Evolutionary conservation across 2,113 vertebrate species (phyloP), one percentile per base, ranked within the genome.

Genomic region (Bujurquina vittata): DNA sequence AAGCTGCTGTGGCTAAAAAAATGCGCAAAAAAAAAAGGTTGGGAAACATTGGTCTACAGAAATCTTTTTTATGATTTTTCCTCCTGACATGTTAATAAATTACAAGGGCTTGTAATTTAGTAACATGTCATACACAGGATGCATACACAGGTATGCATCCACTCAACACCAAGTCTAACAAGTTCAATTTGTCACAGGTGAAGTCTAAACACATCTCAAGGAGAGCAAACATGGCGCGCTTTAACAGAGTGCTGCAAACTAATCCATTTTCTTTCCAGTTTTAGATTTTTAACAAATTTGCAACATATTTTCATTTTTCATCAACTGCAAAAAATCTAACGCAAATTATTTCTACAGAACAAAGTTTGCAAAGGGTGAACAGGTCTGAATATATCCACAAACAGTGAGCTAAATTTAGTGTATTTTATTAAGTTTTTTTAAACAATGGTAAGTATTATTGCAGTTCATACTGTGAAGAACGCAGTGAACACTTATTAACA

Each of bases 381-480:
- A 8, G 26, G 46, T 72, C 26, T 54, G 18, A 72, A 54, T 54
- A 33, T 54, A 54, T 14, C 9, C 33, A 10, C 56, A 73, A 52
- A 12, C 46, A 18, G 46, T 76, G 58, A 81, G 59, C n/a, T 78
- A 20, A 54, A 56, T 67, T 56, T 33, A 22, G 31, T 20, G 23
- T 8, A 35, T 77, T 83, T 77, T 59, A 84, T 86, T 79, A 26
- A 72, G 1, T 72, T 46, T 4, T 72, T 33, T 72, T 72, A n/a
- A 69, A 69, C 57, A 81, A 26, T 6, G 0, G 57, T 59, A 61
- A 76, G 52, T 67, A 54, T 29, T 37, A 37, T n/a, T 72, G 67
- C 26, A 72, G 77, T 85, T 73, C 35, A 83, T 80, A 88, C 58
- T 43, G 54, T 79, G n/a, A 46, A 83, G 18, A 86, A 76, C 33